Base-by-base conservation (phyloP, 2,888 invertebrate species). In the Dasysyrphus tricinctus region DNA sequence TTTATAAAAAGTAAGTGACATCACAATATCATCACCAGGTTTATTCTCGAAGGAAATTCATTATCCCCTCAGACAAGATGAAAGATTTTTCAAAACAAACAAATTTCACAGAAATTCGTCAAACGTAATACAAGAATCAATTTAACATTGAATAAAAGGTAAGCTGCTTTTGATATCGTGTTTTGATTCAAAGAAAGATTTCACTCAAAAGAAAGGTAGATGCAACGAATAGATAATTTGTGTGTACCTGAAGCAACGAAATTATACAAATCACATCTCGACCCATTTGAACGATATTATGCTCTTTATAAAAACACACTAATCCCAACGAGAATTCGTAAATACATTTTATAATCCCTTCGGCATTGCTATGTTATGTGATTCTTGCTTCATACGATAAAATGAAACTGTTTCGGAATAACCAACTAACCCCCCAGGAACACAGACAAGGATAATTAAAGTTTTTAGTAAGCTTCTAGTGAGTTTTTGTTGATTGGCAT, bases 131-230 rank as follows among this genome's bases (percentile, higher is more conserved):
- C 37, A 14, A 3, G 14, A 61, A 42, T 61, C 39, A 61, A 61
- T 61, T 61, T 39, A 37, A 39, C 34, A 14, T 24, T n/a, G 61
- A 61, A 42, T 61, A 34, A n/a, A n/a, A 57, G 57, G 57, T 57
- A 57, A 57, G 57, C 61, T 61, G 39, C 24, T 42, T 61, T 61
- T 42, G 24, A 61, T 61, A 39, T 61, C 39, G 19, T 39, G 19
- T 16, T 59, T 39, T 16, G 12, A 39, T 24, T 37, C 61, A 57
- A 57, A 57, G 9, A 14, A 29, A 32, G 14, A 54, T n/a, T 49
- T 5, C 49, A 29, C 5, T 29, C 29, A 54, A 32, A 54, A 14
- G 5, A 16, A 37, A 37, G 11, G 24, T 16, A 59, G 37, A 37
- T 61, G 7, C 39, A 59, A 19, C 19, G 0, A 39, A 61, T 14